Percentiles rank a stretch among this genome's conserved stretches.
Conservation (phyloP, 2,888 invertebrate species). For the Ecliptopera silaceata region DNA sequence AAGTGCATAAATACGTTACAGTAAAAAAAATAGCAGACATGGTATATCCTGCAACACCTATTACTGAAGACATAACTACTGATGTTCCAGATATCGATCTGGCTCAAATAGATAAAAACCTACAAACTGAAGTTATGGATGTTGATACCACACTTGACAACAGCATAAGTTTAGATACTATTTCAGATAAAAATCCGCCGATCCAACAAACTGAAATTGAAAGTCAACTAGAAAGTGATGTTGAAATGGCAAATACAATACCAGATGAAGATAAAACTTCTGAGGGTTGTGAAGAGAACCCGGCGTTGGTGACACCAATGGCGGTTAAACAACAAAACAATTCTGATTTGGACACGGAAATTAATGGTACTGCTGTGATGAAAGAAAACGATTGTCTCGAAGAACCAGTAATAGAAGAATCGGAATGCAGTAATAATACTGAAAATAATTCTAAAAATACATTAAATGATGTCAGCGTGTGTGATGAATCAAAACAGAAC, state of each 20-base stretch:
- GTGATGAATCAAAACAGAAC: conserved; percentile 13
- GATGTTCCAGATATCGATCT: background rate
- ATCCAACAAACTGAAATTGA: background rate
- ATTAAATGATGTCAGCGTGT: background rate
- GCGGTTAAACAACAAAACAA: background rate
- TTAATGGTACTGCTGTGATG: conserved; percentile 12
- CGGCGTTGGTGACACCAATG: no score
- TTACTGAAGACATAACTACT: background rate
- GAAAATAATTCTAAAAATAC: conserved; percentile 1
- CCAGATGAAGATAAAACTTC: background rate
- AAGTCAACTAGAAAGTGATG: conserved; percentile 5
- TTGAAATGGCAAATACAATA: background rate
- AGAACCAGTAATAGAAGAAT: background rate
- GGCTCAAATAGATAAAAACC: background rate
- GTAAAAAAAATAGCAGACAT: conserved; percentile 10
- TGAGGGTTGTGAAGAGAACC: background rate
- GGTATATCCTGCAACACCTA: background rate
- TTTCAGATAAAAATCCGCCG: background rate
- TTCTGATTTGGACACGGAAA: background rate
- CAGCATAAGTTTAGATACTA: background rate
- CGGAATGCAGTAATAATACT: background rate
- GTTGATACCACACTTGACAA: conserved; percentile 3
- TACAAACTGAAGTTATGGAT: conserved; percentile 8
- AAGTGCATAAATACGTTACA: conserved; percentile 3
- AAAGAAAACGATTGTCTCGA: conserved; percentile 29